Evolutionary conservation across 2,113 vertebrate species (phyloP).

Genomic region (Elachura formosa): DNA sequence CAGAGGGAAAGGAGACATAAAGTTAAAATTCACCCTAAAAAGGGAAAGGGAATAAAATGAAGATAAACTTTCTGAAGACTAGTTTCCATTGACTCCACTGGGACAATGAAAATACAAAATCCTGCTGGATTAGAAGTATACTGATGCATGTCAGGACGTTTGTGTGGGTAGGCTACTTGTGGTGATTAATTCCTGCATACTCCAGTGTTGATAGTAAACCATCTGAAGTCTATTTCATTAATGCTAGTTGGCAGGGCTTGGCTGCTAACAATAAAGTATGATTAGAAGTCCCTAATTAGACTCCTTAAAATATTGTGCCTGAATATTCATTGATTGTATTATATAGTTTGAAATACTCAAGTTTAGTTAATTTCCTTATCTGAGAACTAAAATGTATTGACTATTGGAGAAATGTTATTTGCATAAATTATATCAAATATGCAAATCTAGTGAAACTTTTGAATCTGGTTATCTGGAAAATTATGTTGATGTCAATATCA

Average conservation of each 20-base stretch:
- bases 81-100: background rate
- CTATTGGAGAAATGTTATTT: background rate
- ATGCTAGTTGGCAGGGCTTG: background rate
- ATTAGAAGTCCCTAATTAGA: background rate
- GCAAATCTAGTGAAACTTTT: background rate
- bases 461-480: background rate
- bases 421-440: background rate
- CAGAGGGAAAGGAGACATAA: background rate
- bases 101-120: background rate
- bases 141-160: background rate
- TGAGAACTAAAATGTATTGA: background rate
- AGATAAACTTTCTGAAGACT: background rate
- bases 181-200: background rate
- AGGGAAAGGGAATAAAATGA: background rate
- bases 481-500: background rate
- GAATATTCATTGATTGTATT: background rate
- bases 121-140: background rate
- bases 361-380: background rate
- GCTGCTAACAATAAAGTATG: background rate
- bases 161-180: background rate
- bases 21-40: background rate
- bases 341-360: background rate
- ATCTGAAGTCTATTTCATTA: background rate
- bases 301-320: background rate
- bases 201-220: background rate